Percentiles rank a stretch among this genome's conserved stretches.
Evolutionary conservation across 2,113 vertebrate genomes (phyloP).

Genomic region (Cisticola juncidis): DNA sequence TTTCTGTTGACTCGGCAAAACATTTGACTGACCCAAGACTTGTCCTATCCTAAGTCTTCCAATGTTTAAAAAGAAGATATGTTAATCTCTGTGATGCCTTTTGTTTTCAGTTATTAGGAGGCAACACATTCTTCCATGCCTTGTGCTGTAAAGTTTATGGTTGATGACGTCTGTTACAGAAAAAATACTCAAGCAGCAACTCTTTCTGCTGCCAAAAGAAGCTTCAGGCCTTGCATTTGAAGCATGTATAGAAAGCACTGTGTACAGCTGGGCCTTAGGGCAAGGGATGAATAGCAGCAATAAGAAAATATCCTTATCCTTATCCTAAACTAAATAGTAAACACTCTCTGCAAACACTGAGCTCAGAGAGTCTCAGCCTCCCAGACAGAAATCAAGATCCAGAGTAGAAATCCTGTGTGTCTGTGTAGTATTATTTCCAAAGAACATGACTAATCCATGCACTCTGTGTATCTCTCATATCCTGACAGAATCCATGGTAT

Average conservation of each 20-base stretch:
- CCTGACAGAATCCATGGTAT: not conserved
- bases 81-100: not conserved
- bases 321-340: no score
- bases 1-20: not conserved
- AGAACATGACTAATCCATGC: not conserved
- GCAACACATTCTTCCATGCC: not conserved
- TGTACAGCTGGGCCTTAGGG: not conserved
- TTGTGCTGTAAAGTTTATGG: not conserved
- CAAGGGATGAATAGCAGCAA: not conserved
- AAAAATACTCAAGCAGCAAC: not conserved
- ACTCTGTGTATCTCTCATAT: not conserved
- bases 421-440: not conserved
- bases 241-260: not conserved
- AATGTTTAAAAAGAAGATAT: not conserved
- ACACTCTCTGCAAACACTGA: not conserved
- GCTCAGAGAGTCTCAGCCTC: accelerated
- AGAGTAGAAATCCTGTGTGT: not conserved
- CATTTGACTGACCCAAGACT: not conserved
- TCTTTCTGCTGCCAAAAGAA: not conserved
- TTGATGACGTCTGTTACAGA: not conserved
- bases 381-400: not conserved
- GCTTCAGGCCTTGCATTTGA: not conserved
- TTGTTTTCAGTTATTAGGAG: not conserved
- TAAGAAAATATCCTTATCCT: not conserved
- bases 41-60: not conserved